phyloP scores from a whole-genome alignment of 1,140 invertebrate species.

The Drosophila tsacasi region DNA sequence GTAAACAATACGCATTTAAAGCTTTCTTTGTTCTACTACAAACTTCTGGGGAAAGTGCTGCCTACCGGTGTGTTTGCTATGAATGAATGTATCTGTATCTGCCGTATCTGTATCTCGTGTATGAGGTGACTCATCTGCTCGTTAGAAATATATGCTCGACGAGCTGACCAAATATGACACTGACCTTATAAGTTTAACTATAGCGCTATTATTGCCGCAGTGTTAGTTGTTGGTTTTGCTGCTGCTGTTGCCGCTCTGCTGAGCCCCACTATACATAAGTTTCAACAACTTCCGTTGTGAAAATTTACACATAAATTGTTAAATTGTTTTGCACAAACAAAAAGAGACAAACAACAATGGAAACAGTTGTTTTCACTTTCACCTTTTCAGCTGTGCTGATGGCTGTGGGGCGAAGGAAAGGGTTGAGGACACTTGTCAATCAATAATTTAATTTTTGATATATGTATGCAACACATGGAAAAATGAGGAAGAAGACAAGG shows the following conservation, averaged over 20 bases:
- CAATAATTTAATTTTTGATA: conserved; percentile 58
- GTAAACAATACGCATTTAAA: conserved; percentile 8
- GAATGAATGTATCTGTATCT: conserved; percentile 24
- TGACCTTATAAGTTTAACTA: conserved; percentile 67
- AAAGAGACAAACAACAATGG: conserved; percentile 28
- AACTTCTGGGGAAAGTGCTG: conserved; percentile 17
- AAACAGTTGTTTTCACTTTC: conserved; percentile 61
- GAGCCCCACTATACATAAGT: conserved; percentile 42
- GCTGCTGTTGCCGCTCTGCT: conserved; percentile 20
- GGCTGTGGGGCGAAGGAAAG: conserved; percentile 21
- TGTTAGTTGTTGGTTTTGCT: conserved; percentile 8
- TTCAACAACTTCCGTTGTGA: conserved; percentile 71
- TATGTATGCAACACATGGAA: conserved; percentile 10
- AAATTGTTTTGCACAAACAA: conserved; percentile 54
- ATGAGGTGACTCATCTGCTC: conserved; percentile 24
- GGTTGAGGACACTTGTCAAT: conserved; percentile 50
- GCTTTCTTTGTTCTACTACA: conserved; percentile 1
- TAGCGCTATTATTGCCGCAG: conserved; percentile 12
- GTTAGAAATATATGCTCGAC: conserved; percentile 19
- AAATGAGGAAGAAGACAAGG: conserved; percentile 2
- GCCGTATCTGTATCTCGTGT: conserved; percentile 4
- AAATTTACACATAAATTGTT: conserved; percentile 54
- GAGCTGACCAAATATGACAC: conserved; percentile 67
- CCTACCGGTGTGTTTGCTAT: not conserved
- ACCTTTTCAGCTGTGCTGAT: conserved; percentile 44